Evolutionary conservation across 2,888 invertebrate species (phyloP).

Genomic region (Agrochola litura): DNA sequence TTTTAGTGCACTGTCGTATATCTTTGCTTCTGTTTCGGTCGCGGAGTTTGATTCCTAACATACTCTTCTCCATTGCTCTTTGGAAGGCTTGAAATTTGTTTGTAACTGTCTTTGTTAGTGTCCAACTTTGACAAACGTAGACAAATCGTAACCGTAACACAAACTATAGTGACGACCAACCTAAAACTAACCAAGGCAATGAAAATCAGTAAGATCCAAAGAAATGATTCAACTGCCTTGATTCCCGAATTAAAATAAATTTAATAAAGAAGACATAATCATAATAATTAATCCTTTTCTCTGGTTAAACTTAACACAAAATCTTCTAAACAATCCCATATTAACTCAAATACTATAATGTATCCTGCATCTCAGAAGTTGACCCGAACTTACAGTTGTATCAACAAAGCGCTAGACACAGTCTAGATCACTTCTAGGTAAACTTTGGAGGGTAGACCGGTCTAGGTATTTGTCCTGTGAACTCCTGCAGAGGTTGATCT

Average conservation of each 20-base stretch:
- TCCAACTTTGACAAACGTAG: too few species aligned
- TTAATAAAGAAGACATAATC: neutral
- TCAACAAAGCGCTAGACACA: constrained; percentile 28
- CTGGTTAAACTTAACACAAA: neutral
- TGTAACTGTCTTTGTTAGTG: too few species aligned
- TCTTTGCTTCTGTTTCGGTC: too few species aligned
- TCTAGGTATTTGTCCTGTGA: constrained; percentile 4
- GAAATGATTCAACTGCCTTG: neutral
- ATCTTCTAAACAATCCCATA: neutral
- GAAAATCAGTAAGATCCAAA: neutral
- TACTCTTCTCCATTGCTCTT: too few species aligned
- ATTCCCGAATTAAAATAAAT: neutral
- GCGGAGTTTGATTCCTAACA: too few species aligned
- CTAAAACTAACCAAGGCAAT: neutral
- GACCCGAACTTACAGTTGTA: constrained; percentile 7
- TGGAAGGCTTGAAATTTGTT: too few species aligned
- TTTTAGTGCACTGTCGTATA: too few species aligned
- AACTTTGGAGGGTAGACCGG: constrained; percentile 28
- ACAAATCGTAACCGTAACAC: too few species aligned
- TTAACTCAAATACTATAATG: neutral
- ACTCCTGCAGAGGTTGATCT: neutral
- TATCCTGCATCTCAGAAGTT: constrained; percentile 15
- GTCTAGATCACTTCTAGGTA: constrained; percentile 9
- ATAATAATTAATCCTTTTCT: neutral
- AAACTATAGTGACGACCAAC: neutral